phyloP scores from a whole-genome alignment of 2,888 invertebrate species.

The Sinohyriopsis cumingii region DNA sequence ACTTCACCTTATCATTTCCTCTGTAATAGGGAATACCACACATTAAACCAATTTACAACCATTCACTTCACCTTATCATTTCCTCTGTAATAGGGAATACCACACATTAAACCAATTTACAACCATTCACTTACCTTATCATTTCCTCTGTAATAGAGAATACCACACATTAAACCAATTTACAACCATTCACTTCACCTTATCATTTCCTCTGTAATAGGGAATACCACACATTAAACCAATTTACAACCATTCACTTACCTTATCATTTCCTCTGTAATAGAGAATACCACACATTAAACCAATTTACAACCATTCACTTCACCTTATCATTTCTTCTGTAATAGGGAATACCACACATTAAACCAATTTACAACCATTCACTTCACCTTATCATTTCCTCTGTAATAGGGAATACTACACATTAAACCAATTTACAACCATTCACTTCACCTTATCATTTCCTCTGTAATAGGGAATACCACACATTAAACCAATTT shows the following conservation, averaged over 20 bases:
- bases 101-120: slow-evolving; percentile 43
- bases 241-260: slow-evolving; percentile 16
- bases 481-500: slow-evolving; percentile 59
- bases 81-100: slow-evolving; percentile 71
- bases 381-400: slow-evolving; percentile 65
- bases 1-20: slow-evolving; percentile 68
- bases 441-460: slow-evolving; percentile 57
- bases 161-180: slow-evolving; percentile 60
- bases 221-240: slow-evolving; percentile 70
- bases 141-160: slow-evolving; percentile 71
- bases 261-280: slow-evolving; percentile 69
- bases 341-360: slow-evolving; percentile 71
- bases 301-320: neutral
- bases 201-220: slow-evolving; percentile 71
- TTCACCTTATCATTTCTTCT: slow-evolving; percentile 70
- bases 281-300: slow-evolving; percentile 72
- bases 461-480: slow-evolving; percentile 71
- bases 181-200: slow-evolving; percentile 36
- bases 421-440: no score
- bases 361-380: neutral
- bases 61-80: slow-evolving; percentile 61
- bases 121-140: slow-evolving; percentile 55
- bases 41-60: no score
- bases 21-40: slow-evolving; percentile 71
- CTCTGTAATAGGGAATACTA: slow-evolving; percentile 71